Evolutionary conservation across 2,797 vertebrate species (phyloP), one percentile per base, ranked within the genome.

Genomic region (Cossypha dichroa): DNA sequence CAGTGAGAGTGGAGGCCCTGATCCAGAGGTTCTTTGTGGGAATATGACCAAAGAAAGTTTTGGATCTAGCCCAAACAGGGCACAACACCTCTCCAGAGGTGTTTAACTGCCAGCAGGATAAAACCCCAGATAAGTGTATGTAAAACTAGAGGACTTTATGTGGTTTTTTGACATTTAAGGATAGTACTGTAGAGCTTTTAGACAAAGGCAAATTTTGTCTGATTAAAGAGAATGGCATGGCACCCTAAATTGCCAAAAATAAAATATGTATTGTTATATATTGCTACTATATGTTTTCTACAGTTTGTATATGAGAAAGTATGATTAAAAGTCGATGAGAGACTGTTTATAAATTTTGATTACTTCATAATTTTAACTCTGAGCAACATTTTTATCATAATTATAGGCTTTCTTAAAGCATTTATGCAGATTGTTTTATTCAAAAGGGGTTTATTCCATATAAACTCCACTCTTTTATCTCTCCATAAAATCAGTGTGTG

Each of bases 341-440:
- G 97, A 97, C 96, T 98, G 98, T 98, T 98, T 98, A 98, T 98
- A 98, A 98, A 98, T 98, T 98, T 98, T 98, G 98, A 98, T 98
- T 98, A 98, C 98, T 98, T 98, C 98, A 98, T 98, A 98, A 98
- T 98, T 98, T 98, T 98, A 98, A 98, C 98, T 98, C 98, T 98
- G 97, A 98, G 98, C 98, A 98, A 98, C 98, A 98, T 98, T 98
- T 98, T 98, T 98, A 98, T 98, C 98, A 98, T 98, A 98, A 98
- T 98, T 98, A 98, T 97, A 98, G 98, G 98, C 97, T 98, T 98
- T 98, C 98, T 98, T 98, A 98, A 98, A 98, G 97, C 98, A 97
- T 98, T 98, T 98, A 98, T 98, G 98, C 98, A 98, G 97, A 98
- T 98, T 98, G 98, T 98, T 98, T 98, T 98, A 97, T 97, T 98